Percentiles rank a stretch among this genome's conserved stretches.
Evolutionary conservation across 2,113 vertebrate species (phyloP).

Genomic region (Zosterops pallidus): DNA sequence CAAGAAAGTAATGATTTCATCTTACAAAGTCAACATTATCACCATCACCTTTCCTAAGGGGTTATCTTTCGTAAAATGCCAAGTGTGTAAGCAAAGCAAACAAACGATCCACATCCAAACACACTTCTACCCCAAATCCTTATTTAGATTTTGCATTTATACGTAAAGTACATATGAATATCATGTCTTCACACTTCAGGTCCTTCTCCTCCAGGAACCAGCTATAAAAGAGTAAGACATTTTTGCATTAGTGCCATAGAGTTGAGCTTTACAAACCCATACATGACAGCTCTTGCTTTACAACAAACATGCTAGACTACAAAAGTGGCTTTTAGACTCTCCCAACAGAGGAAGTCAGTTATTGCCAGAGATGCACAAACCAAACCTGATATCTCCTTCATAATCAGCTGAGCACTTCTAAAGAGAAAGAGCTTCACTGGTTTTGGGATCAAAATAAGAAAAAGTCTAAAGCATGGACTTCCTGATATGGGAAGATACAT

Average conservation of each 20-base stretch:
- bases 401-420: background rate
- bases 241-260: background rate
- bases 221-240: slow-evolving; percentile 69
- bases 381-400: background rate
- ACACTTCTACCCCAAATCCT: background rate
- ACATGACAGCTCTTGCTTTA: background rate
- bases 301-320: background rate
- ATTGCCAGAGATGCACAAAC: background rate
- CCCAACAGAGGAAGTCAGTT: background rate
- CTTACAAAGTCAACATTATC: slow-evolving; percentile 45
- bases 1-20: slow-evolving; percentile 53
- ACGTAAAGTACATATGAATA: background rate
- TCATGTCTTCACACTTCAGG: slow-evolving; percentile 82
- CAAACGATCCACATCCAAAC: background rate
- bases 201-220: slow-evolving; percentile 98
- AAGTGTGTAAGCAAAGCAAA: background rate
- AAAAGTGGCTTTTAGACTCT: background rate
- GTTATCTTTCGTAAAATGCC: background rate
- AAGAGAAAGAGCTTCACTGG: background rate
- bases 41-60: background rate
- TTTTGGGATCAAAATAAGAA: background rate
- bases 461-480: background rate
- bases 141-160: background rate
- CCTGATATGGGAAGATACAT: fast-evolving
- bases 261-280: background rate